Evolutionary conservation across 2,797 vertebrate genomes (phyloP), one percentile per base, ranked within the genome.

Genomic region (Sebastiscus tertius): DNA sequence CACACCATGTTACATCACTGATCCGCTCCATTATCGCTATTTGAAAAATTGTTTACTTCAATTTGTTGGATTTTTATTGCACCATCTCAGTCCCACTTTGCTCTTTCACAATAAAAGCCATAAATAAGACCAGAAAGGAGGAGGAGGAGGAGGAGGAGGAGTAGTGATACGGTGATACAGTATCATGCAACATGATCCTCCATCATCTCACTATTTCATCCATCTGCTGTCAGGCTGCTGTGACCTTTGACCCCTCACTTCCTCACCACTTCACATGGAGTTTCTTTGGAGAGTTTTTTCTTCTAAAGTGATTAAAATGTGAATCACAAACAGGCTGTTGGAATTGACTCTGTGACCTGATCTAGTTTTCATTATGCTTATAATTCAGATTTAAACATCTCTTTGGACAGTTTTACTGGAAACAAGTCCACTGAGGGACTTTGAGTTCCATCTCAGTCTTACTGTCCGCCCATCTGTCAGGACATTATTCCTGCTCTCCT

Each of bases 181-280:
- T 31, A 13, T 39, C 52, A 13, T 34, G 29, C 29, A 18, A 54
- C 29, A 11, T 39, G 22, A 56, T 26, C 56, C 42, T 67, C 33
- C 68, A 11, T 54, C 72, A 11, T 20, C 14, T 24, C 22, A 0
- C 5, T 56, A 22, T 56, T 56, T 26, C 54, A 56, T 11, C 54
- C 22, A 56, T 56, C 54, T 26, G 59, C 24, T 54, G 52, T 54
- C 52, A 54, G 52, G 0, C 52, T 34, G 1, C 62, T 18, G 34
- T 63, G 59, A 82, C 70, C 64, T 74, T 52, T 74, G 34, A 62
- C 36, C 80, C 34, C 20, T 42, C 1, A n/a, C 46, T 9, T 55
- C 74, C 52, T 24, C 31, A 20, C 5, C 22, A 2, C 55, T 26
- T 26, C 6, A 58, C 24, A 27, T 61, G 10, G 29, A 61, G 59